These are phyloP conservation scores for Desmophyllum pertusum DNA, from an alignment of 92 coral and sea anemone genomes.

Conservation along the genomic window DNA sequence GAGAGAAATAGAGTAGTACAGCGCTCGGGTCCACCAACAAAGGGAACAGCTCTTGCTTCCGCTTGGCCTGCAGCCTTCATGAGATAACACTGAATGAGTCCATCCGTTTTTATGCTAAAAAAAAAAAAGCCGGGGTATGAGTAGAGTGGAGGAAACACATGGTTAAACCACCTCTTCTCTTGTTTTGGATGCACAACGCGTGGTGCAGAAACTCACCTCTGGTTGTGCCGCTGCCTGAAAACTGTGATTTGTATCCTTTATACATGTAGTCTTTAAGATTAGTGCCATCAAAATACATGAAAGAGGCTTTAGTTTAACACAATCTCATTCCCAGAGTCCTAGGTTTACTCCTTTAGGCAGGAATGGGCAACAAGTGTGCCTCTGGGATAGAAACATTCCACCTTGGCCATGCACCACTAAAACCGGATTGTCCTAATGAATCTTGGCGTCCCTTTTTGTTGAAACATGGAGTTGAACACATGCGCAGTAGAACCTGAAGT, in stretches of 20 bases:
- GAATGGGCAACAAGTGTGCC: too few relatives aligned
- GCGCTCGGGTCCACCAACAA: slow-evolving; percentile 60
- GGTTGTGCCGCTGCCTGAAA: slow-evolving; percentile 98
- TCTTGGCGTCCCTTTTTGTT: too few relatives aligned
- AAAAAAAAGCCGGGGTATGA: slow-evolving; percentile 92
- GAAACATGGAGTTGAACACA: too few relatives aligned
- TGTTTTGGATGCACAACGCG: slow-evolving; percentile 97
- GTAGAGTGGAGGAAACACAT: slow-evolving; percentile 85
- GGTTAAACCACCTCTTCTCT: slow-evolving; percentile 87
- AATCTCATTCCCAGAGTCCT: too few relatives aligned
- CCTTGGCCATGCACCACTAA: too few relatives aligned
- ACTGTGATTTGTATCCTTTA: slow-evolving; percentile 97
- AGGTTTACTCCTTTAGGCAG: too few relatives aligned
- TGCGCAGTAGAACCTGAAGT: too few relatives aligned
- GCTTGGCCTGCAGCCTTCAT: slow-evolving; percentile 79
- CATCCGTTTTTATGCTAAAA: slow-evolving; percentile 91
- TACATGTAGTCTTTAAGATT: background rate
- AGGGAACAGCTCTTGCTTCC: slow-evolving; percentile 52
- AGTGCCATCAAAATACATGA: background rate
- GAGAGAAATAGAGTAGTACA: slow-evolving; percentile 83
- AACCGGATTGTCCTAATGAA: too few relatives aligned
- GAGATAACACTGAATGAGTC: slow-evolving; percentile 90
- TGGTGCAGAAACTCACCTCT: slow-evolving; percentile 72
- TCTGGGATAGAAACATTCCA: too few relatives aligned
- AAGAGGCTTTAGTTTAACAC: too few relatives aligned